Base-by-base conservation (phyloP, 2,888 invertebrate species). In the Baccha elongata region DNA sequence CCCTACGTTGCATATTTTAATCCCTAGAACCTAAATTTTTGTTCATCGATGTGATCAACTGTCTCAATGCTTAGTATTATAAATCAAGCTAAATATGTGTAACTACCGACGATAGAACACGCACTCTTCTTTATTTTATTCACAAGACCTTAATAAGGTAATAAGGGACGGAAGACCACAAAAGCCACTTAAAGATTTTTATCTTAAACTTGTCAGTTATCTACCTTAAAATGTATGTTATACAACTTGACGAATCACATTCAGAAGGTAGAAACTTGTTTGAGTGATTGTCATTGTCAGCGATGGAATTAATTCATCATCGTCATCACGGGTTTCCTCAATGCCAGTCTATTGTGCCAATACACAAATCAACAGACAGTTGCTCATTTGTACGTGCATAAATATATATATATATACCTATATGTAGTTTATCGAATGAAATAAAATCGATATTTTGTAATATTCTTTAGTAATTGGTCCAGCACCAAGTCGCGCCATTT, bases 381-480 rank as follows among this genome's bases (percentile, higher is more conserved):
- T 50, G 13, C 21, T 35, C 10, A 26, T 52, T 26, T 26, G 26
- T 26, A 4, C 6, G 26, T 26, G 26, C 26, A 40, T 52, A 19
- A 19, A 4, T 19, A 3, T 52, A 10, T 32, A n/a, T 29, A 3
- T 44, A 5, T 40, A 13, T 26, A 13, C 46, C 7, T 26, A 8
- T 32, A 0, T 48, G 29, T 32, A 6, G 29, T 19, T n/a, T 13
- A 17, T 13, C 21, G 32, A 46, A 4, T 52, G 44, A 62, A 68
- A 60, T 75, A 23, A 29, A 73, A 73, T 79, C 73, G 78, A 73
- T 79, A 78, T 78, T 44, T 65, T 40, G 67, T 53, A 67, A 60
- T 52, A 67, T 60, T 67, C 60, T 60, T 53, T 37, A 73, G 7
- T 50, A 58, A 79, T 73, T 73, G 67, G 52, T 50, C 35, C 37